Percentiles rank a stretch among this genome's conserved stretches.
These are phyloP conservation scores for Sitophilus oryzae DNA, from an alignment of 1,140 invertebrate species.

Conservation along the genomic window DNA sequence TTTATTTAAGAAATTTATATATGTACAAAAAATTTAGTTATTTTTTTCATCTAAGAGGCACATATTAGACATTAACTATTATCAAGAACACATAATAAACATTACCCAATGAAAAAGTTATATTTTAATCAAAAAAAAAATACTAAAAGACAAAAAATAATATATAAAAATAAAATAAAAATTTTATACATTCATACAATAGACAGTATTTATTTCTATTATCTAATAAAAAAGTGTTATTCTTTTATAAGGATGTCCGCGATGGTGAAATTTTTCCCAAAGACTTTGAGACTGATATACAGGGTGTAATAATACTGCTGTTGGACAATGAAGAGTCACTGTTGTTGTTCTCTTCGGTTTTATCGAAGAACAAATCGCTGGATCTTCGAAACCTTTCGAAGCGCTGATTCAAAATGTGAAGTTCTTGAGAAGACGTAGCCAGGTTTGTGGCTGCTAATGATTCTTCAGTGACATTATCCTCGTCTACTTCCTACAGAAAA, in stretches of 20 bases:
- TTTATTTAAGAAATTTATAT: no score
- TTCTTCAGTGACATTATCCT: slow-evolving; percentile 47
- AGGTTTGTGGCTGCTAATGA: slow-evolving; percentile 32
- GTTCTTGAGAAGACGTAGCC: slow-evolving; percentile 35
- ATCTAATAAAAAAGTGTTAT: no score
- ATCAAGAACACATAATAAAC: no score
- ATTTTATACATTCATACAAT: no score
- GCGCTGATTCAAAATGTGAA: slow-evolving; percentile 37
- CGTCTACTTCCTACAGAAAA: slow-evolving; percentile 52
- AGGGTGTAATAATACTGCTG: slow-evolving; percentile 17
- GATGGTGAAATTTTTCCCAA: slow-evolving; percentile 29
- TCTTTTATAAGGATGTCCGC: slow-evolving; percentile 34
- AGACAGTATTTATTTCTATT: no score
- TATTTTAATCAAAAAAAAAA: no score
- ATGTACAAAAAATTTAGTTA: no score
- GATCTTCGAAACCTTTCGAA: slow-evolving; percentile 42
- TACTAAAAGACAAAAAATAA: no score
- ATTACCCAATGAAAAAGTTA: no score
- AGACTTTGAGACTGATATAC: slow-evolving; percentile 29
- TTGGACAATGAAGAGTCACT: slow-evolving; percentile 32
- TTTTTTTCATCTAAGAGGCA: no score
- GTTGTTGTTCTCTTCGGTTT: slow-evolving; percentile 9
- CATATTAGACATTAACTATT: no score
- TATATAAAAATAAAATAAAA: no score
- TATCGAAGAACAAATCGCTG: slow-evolving; percentile 23